A percentile compares a stretch with the other conserved stretches of the same genome.
phyloP scores from a whole-genome alignment of 2,113 vertebrate genomes.

The Marcusenius ussheri region DNA sequence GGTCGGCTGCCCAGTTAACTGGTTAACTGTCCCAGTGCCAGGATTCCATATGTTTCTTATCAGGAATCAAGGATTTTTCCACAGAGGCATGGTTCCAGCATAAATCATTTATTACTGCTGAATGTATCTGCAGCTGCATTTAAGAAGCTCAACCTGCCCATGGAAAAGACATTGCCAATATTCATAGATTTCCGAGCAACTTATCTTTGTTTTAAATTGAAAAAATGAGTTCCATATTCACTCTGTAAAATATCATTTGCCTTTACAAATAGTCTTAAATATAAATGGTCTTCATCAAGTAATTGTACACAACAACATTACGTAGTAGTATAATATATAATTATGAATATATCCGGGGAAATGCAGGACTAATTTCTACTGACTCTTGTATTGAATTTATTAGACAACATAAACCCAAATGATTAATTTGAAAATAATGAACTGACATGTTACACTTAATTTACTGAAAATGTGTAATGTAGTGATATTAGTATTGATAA shows the following conservation, averaged over 20 bases:
- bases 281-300: conserved; percentile 52
- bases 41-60: conserved; percentile 21
- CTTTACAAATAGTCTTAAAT: conserved; percentile 59
- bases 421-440: conserved; percentile 55
- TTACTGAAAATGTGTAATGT: conserved; percentile 46
- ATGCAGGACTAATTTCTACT: conserved; percentile 58
- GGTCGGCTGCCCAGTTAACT: conserved; percentile 15
- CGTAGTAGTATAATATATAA: conserved; percentile 12
- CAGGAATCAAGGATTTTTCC: conserved; percentile 19
- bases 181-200: not conserved
- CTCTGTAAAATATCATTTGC: conserved; percentile 50
- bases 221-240: conserved; percentile 49
- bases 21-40: conserved; percentile 21
- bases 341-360: conserved; percentile 41
- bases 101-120: not conserved
- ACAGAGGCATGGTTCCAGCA: conserved; percentile 14
- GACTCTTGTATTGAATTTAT: conserved; percentile 58
- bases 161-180: not conserved
- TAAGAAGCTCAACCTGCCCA: not conserved
- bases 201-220: conserved; percentile 41
- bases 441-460: conserved; percentile 58
- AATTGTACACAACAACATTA: conserved; percentile 44
- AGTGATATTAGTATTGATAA: conserved; percentile 46
- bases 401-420: conserved; percentile 54
- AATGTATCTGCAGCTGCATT: not conserved